Percentiles rank a stretch among this genome's conserved stretches.
phyloP scores from a whole-genome alignment of 1,140 invertebrate species.

The Tachypleus tridentatus region DNA sequence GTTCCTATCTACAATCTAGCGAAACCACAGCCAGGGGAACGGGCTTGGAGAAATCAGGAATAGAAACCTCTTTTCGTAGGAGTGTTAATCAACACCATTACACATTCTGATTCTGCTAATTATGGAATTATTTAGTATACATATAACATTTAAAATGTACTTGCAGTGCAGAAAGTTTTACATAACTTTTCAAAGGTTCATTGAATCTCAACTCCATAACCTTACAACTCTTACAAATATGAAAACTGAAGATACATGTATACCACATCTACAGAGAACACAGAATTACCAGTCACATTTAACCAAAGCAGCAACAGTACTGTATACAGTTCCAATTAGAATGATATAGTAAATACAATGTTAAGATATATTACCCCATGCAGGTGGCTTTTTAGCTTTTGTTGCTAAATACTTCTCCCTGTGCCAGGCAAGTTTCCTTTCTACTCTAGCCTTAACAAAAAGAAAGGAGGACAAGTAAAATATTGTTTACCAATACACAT shows the following conservation, averaged over 20 bases:
- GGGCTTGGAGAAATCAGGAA: too few relatives aligned
- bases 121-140: too few relatives aligned
- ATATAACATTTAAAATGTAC: too few relatives aligned
- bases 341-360: constrained; percentile 5
- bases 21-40: too few relatives aligned
- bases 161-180: too few relatives aligned
- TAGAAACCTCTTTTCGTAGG: too few relatives aligned
- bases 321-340: not conserved
- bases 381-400: constrained; percentile 58
- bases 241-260: not conserved
- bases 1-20: too few relatives aligned
- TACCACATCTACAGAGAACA: too few relatives aligned
- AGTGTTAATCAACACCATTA: too few relatives aligned
- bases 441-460: constrained; percentile 31
- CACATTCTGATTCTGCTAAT: too few relatives aligned
- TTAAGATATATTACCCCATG: constrained; percentile 55
- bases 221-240: not conserved
- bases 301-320: constrained; percentile 1
- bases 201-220: too few relatives aligned
- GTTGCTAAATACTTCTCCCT: constrained; percentile 35
- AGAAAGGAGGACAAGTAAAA: not conserved
- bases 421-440: constrained; percentile 37
- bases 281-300: not conserved
- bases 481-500: not conserved
- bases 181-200: too few relatives aligned